Conservation (phyloP, 1,140 invertebrate species). For the Drosophila oshimai region DNA sequence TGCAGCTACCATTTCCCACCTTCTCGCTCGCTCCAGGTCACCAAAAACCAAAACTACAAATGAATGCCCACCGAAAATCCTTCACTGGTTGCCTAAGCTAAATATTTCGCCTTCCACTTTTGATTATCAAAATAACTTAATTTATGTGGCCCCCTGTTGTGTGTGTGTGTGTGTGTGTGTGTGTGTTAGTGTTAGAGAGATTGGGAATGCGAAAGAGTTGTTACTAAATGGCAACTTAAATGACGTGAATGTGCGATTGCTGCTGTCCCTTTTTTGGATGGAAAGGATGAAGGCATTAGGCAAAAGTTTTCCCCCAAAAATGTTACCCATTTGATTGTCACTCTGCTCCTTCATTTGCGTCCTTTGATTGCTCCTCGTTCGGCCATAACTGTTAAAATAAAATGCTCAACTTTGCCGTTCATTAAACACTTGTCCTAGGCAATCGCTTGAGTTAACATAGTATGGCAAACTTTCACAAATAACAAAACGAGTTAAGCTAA, state of each 20-base stretch:
- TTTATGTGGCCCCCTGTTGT: constrained; percentile 52
- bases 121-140: constrained; percentile 80
- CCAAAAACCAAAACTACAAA: constrained; percentile 60
- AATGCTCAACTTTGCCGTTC: constrained; percentile 41
- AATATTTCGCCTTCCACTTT: constrained; percentile 74
- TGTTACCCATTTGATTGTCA: constrained; percentile 67
- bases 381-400: constrained; percentile 40
- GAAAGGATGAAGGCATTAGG: constrained; percentile 40
- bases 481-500: no score
- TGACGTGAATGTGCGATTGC: constrained; percentile 73
- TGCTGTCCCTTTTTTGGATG: constrained; percentile 36
- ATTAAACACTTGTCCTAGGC: constrained; percentile 5
- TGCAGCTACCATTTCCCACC: neutral
- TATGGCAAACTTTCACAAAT: constrained; percentile 1
- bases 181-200: neutral
- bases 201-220: constrained; percentile 15
- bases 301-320: constrained; percentile 54
- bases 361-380: constrained; percentile 12
- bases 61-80: constrained; percentile 50
- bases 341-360: neutral
- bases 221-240: constrained; percentile 71
- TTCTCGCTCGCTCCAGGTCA: no score
- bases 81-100: constrained; percentile 33
- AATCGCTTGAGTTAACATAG: neutral
- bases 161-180: neutral